Conservation (phyloP, 1,140 invertebrate species). For the Microvelia longipes region DNA sequence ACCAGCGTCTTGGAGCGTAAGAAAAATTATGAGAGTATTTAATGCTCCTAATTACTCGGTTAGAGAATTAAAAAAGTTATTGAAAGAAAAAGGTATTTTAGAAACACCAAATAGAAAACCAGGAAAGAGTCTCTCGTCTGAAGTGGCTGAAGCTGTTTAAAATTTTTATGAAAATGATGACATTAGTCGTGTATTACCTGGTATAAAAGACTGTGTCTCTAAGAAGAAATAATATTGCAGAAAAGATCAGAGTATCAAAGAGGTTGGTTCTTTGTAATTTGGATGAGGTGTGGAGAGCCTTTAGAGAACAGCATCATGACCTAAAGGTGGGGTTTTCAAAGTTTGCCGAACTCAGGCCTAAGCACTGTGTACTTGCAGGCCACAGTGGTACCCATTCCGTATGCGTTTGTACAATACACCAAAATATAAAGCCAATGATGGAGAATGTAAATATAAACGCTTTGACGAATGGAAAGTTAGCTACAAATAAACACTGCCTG, state of each 20-base stretch:
- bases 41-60: background rate
- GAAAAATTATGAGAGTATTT: background rate
- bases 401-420: background rate
- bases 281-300: background rate
- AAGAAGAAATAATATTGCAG: background rate
- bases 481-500: too few species aligned
- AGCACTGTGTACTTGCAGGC: background rate
- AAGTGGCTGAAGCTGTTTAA: background rate
- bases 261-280: background rate
- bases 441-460: too few species aligned
- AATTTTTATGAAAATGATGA: background rate
- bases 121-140: background rate
- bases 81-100: background rate
- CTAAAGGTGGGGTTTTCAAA: background rate
- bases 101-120: background rate
- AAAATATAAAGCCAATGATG: background rate
- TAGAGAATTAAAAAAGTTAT: background rate
- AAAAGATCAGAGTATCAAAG: background rate
- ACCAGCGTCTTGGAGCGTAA: background rate
- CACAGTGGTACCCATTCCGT: background rate
- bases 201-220: background rate
- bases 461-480: too few species aligned
- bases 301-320: background rate
- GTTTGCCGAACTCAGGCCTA: background rate
- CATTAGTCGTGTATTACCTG: background rate